Evolutionary conservation across 1,140 invertebrate species (phyloP).

Genomic region (Oedothorax gibbosus): DNA sequence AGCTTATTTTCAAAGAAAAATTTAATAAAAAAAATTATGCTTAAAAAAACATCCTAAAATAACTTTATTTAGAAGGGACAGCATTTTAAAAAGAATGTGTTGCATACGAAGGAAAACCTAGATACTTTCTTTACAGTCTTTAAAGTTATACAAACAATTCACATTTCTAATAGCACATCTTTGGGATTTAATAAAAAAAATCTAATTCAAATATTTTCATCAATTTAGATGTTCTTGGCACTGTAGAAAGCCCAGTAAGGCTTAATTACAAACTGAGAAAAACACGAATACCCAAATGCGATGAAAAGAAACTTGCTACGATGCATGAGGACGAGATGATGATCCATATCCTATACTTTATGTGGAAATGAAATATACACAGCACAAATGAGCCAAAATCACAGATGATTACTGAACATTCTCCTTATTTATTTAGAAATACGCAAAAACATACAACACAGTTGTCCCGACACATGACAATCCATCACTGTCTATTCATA

Average conservation of each 20-base stretch:
- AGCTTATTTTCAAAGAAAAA: too few species aligned
- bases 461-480: constrained; percentile 24
- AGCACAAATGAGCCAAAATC: constrained; percentile 45
- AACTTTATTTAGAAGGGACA: too few species aligned
- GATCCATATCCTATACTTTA: constrained; percentile 23
- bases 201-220: too few species aligned
- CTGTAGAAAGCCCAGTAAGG: constrained; percentile 38
- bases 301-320: not conserved
- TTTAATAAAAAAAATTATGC: too few species aligned
- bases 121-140: too few species aligned
- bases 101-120: too few species aligned
- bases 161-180: too few species aligned
- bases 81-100: too few species aligned
- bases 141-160: too few species aligned
- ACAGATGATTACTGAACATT: constrained; percentile 53
- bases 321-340: constrained; percentile 2
- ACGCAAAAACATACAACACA: constrained; percentile 39
- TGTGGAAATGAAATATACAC: constrained; percentile 45
- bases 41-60: too few species aligned
- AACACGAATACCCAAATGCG: constrained; percentile 20
- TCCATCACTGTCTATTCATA: constrained; percentile 21
- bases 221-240: constrained; percentile 27
- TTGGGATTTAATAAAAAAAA: too few species aligned
- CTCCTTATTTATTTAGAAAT: constrained; percentile 7
- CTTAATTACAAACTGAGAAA: constrained; percentile 27